Conservation (phyloP, 2,888 invertebrate species). For the Axea sp. region DNA sequence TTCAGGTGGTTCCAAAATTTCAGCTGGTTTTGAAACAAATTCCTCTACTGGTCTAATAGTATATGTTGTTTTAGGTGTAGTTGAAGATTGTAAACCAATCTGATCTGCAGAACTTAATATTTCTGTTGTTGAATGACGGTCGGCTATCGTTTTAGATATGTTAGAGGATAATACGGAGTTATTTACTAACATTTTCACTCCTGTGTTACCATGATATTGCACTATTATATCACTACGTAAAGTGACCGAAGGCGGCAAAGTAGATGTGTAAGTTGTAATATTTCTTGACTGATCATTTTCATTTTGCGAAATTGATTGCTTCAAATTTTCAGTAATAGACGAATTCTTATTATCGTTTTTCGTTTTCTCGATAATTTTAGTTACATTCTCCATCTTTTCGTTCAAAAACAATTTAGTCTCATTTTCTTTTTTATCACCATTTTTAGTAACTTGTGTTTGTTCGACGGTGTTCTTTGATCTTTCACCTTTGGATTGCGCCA, state of each 20-base stretch:
- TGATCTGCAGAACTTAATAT: background rate
- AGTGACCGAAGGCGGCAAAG: constrained; percentile 17
- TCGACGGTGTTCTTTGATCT: constrained; percentile 41
- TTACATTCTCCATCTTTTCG: constrained; percentile 10
- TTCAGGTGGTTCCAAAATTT: constrained; percentile 63
- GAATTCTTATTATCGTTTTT: constrained; percentile 1
- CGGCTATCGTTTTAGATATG: constrained; percentile 22
- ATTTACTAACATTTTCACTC: constrained; percentile 24
- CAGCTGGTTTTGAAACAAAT: constrained; percentile 29
- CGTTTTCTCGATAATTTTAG: background rate
- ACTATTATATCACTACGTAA: constrained; percentile 30
- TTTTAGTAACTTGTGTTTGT: constrained; percentile 16
- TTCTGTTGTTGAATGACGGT: constrained; percentile 1
- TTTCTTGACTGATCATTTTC: constrained; percentile 16
- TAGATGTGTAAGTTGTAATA: constrained; percentile 18
- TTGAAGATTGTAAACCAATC: constrained; percentile 32
- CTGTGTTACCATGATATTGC: constrained; percentile 43
- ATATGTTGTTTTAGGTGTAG: constrained; percentile 7
- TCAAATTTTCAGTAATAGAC: background rate
- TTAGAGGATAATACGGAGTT: constrained; percentile 13
- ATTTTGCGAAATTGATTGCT: background rate
- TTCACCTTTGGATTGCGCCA: constrained; percentile 58
- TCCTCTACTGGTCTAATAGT: constrained; percentile 1
- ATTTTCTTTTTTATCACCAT: constrained; percentile 11
- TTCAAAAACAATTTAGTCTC: constrained; percentile 6